Percentiles rank a stretch among this genome's conserved stretches.
These are phyloP conservation scores for Lepidochitona cinerea DNA, from an alignment of 2,888 invertebrate genomes.

Conservation along the genomic window DNA sequence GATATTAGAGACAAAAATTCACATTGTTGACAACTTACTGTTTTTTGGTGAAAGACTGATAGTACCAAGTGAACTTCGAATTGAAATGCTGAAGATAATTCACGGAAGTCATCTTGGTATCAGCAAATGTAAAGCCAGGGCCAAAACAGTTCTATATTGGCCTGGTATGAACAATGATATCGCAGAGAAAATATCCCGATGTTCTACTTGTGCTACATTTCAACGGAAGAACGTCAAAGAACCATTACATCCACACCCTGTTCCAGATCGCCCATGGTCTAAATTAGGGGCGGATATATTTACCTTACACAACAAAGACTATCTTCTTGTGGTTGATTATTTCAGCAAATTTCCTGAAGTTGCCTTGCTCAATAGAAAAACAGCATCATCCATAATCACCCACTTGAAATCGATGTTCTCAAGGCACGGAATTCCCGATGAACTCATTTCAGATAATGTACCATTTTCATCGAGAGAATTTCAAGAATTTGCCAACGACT, in stretches of 20 bases:
- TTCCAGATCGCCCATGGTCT: slow-evolving; percentile 20
- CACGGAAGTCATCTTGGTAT: slow-evolving; percentile 20
- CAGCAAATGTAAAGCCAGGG: slow-evolving; percentile 17
- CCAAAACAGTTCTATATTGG: slow-evolving; percentile 25
- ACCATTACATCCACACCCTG: slow-evolving; percentile 17
- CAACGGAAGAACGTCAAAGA: slow-evolving; percentile 19
- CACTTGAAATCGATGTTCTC: background rate
- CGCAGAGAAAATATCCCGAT: background rate
- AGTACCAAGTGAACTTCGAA: slow-evolving; percentile 6
- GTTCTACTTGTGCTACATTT: too few species aligned
- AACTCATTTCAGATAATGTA: slow-evolving; percentile 28
- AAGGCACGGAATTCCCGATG: slow-evolving; percentile 20
- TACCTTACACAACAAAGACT: slow-evolving; percentile 13
- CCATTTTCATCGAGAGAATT: slow-evolving; percentile 22
- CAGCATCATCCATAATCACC: slow-evolving; percentile 19
- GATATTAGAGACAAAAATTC: slow-evolving; percentile 16
- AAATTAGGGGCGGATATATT: slow-evolving; percentile 25
- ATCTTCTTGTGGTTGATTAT: slow-evolving; percentile 25
- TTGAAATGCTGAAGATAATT: slow-evolving; percentile 10
- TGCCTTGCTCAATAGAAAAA: slow-evolving; percentile 11
- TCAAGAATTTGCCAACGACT: slow-evolving; percentile 16
- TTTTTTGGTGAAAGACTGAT: slow-evolving; percentile 15
- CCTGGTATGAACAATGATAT: slow-evolving; percentile 7
- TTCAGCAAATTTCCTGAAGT: slow-evolving; percentile 24
- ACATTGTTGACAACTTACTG: slow-evolving; percentile 7